phyloP scores from a whole-genome alignment of 2,113 vertebrate genomes.

The Erinaceus europaeus region DNA sequence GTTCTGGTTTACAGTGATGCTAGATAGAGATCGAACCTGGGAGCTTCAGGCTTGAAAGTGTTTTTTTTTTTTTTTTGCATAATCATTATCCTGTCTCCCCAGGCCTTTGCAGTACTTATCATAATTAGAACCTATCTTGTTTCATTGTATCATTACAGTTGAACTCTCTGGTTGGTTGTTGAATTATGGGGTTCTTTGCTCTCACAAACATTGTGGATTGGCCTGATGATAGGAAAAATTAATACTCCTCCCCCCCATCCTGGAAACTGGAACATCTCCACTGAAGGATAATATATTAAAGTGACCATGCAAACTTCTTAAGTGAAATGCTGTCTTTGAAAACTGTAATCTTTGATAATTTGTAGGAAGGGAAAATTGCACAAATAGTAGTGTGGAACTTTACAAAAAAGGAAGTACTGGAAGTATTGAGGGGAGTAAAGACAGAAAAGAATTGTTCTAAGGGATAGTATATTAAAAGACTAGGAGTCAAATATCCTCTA shows the following conservation, averaged over 20 bases:
- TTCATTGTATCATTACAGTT: not conserved
- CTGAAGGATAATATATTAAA: not conserved
- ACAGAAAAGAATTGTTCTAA: not conserved
- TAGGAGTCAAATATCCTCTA: not conserved
- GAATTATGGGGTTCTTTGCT: not conserved
- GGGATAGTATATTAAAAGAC: fast-evolving
- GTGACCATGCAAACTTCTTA: not conserved
- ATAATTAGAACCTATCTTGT: not conserved
- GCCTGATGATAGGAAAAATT: not conserved
- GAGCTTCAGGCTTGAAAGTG: not conserved
- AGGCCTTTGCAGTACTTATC: no score
- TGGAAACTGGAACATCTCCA: not conserved
- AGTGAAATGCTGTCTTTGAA: not conserved
- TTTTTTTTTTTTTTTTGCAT: no score
- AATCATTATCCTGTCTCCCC: no score
- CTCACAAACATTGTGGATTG: not conserved
- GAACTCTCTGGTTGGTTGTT: not conserved
- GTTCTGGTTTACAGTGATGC: no score
- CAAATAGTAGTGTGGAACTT: not conserved
- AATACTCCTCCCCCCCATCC: not conserved
- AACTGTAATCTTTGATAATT: not conserved
- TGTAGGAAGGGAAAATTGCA: not conserved
- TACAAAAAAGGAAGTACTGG: no score
- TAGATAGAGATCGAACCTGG: not conserved
- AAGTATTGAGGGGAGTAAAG: not conserved